Base-by-base conservation (phyloP, 30 jellyfish, hydroid and myxozoan species). In the Turritopsis dohrnii region DNA sequence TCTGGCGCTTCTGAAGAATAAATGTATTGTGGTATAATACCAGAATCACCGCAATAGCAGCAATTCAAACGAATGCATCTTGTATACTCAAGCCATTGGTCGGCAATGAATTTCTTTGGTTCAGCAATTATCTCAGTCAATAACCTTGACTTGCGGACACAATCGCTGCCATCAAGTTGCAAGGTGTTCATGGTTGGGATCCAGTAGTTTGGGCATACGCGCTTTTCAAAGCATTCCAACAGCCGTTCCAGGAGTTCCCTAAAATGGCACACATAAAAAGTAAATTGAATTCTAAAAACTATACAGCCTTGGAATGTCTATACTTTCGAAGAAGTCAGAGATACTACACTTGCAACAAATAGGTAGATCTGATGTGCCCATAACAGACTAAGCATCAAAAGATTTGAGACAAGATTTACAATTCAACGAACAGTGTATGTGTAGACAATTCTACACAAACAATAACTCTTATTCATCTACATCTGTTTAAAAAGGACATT, bases 51-150 rank as follows among this genome's bases (percentile, higher is more conserved):
- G 24, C 90, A 72, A 53, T 26, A 52, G 21, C 90, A 84, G 52
- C 90, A 84, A 17, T 84, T 84, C 28, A 13, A 0, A 7, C 90
- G 87, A 28, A 84, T 24, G 41, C 86, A 84, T 54, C 90, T 73
- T 41, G 90, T 72, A 21, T 16, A 28, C 53, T 84, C 90, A 20
- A 84, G 81, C 86, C 90, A 84, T 79, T 84, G 66, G 53, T 84
- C 90, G 5, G 90, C 90, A 1, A 84, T 60, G 30, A 72, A 75
- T 19, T 52, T 53, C 86, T 72, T 66, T 30, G 90, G 90, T 7
- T 74, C 28, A 20, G 22, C 21, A 0, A 81, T 20, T 21, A 84
- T 71, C 28, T 21, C 72, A 29, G 19, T n/a, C 54, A 74, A n/a
- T n/a, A n/a, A n/a, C n/a, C n/a, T 72, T 19, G 24, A 19, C 30